Conservation (phyloP, 2,113 vertebrate genomes). For the Prolemur simus region DNA sequence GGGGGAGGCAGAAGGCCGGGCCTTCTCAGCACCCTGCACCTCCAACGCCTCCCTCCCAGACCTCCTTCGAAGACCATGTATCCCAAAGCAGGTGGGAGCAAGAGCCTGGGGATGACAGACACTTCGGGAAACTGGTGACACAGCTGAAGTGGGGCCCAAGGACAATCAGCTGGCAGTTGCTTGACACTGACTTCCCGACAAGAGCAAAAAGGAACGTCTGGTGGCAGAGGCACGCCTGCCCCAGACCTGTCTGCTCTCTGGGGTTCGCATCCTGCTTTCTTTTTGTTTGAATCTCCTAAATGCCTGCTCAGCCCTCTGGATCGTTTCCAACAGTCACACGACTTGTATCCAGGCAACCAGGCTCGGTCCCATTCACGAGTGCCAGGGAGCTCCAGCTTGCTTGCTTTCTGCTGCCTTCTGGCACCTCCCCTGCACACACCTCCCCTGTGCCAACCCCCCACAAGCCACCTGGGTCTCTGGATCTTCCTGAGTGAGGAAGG, state of each 20-base stretch:
- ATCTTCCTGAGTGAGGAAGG: neutral
- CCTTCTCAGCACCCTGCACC: no score
- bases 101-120: neutral
- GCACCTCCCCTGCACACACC: accelerated
- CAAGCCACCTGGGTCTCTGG: neutral
- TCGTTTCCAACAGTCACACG: neutral
- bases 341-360: constrained; percentile 34
- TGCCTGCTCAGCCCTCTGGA: neutral
- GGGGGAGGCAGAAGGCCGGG: neutral
- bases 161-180: neutral
- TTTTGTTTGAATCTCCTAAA: neutral
- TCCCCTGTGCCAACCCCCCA: neutral
- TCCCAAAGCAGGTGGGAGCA: neutral
- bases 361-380: neutral
- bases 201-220: neutral
- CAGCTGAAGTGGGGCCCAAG: neutral
- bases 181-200: neutral
- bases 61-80: accelerated
- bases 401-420: neutral
- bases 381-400: neutral
- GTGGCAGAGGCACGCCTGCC: neutral
- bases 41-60: neutral
- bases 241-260: neutral
- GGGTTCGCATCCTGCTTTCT: neutral
- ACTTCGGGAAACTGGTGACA: neutral